Base-by-base conservation (phyloP, 2,113 vertebrate species). In the Xerus inauris region DNA sequence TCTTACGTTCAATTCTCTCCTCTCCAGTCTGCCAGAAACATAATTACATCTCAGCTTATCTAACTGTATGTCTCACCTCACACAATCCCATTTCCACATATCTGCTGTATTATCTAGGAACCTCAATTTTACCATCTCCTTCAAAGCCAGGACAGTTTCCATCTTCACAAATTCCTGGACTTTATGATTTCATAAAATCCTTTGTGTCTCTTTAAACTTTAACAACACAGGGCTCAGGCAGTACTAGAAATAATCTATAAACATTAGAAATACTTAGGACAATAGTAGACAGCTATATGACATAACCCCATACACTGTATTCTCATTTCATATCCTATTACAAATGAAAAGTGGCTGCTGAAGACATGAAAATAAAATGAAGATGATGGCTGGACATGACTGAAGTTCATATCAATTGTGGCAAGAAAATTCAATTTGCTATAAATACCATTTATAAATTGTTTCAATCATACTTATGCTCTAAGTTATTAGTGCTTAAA, bases 381-480 rank as follows among this genome's bases (percentile, higher is more conserved):
- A 67, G 49, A 30, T 73, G 57, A 91, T 67, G 76, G 73, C 16
- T 3, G 49, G 84, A 93, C 87, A 95, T 94, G 86, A 89, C 62
- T 81, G 89, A 95, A 93, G 79, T 98, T 95, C 71, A 35, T 81
- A 72, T 84, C 93, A 96, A 91, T 84, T 96, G 75, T 95, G 73
- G 87, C 96, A 94, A 91, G 90, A 95, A 96, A 97, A 97, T 96
- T 97, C 95, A 91, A 97, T 96, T 94, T 93, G 40, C 93, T 79
- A 72, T 97, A 96, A 97, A 95, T 87, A 75, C 75, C 91, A 94
- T 91, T 94, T 96, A 97, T 62, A 95, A 96, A 95, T 96, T 92
- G 93, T 94, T 97, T 97, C 93, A 94, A 97, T 97, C 87, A 94
- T 89, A 95, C 95, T 95, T 96, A 96, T 0, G 13, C 30, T 91